Evolutionary conservation across 2,888 invertebrate species (phyloP).

Genomic region (Nomada ruficornis): DNA sequence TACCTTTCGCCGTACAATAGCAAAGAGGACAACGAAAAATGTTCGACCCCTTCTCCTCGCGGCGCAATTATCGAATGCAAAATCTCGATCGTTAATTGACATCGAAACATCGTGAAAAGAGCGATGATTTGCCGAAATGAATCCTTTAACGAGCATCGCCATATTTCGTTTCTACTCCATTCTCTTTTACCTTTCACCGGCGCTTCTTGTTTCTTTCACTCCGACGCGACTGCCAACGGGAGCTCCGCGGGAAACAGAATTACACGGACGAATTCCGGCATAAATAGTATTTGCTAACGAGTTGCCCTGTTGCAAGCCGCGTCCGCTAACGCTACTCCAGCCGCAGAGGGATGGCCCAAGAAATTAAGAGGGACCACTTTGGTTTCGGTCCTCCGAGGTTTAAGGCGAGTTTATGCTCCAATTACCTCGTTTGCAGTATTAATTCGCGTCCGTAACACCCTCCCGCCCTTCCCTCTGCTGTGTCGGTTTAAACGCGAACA

Average conservation of each 20-base stretch:
- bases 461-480: conserved; percentile 19
- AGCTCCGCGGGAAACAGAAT: conserved; percentile 65
- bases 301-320: conserved; percentile 72
- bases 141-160: conserved; percentile 40
- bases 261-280: conserved; percentile 75
- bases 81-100: conserved; percentile 27
- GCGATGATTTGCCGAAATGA: conserved; percentile 18
- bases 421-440: conserved; percentile 80
- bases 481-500: conserved; percentile 5
- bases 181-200: no score
- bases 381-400: conserved; percentile 72
- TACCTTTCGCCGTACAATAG: conserved; percentile 9
- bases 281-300: conserved; percentile 80
- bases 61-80: not conserved
- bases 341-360: conserved; percentile 70
- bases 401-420: conserved; percentile 80
- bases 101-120: not conserved
- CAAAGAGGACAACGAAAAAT: not conserved
- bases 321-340: conserved; percentile 50
- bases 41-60: not conserved
- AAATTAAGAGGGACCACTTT: conserved; percentile 74
- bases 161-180: conserved; percentile 22
- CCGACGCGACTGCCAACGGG: conserved; percentile 10
- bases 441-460: conserved; percentile 63
- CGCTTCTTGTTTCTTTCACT: conserved; percentile 15